Percentiles rank a stretch among this genome's conserved stretches.
Evolutionary conservation across 2,113 vertebrate genomes (phyloP).

Genomic region (Myiopsitta monachus): DNA sequence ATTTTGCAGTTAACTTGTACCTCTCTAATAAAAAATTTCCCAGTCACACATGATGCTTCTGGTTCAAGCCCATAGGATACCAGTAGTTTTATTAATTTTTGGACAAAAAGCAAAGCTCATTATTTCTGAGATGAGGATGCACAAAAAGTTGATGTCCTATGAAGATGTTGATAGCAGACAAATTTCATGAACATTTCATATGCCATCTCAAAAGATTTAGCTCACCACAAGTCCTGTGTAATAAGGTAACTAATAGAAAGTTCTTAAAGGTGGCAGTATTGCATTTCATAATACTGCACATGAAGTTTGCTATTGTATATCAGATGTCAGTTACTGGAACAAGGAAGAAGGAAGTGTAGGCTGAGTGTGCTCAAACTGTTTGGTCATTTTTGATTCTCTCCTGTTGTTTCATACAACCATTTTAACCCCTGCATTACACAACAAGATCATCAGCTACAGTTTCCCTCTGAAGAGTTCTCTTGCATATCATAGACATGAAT

Average conservation of each 20-base stretch:
- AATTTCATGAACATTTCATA: not conserved
- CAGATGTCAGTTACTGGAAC: not conserved
- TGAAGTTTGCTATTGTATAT: not conserved
- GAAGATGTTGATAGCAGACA: not conserved
- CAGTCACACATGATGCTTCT: not conserved
- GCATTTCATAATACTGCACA: not conserved
- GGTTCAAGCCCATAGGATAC: not conserved
- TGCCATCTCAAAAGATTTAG: not conserved
- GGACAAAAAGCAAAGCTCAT: not conserved
- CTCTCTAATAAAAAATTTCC: not conserved
- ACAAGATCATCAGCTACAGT: not conserved
- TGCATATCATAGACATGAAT: not conserved
- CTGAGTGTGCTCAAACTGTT: not conserved
- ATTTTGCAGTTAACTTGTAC: not conserved
- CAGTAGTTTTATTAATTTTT: not conserved
- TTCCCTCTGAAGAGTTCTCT: not conserved
- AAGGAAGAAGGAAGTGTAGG: not conserved
- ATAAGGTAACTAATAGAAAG: not conserved
- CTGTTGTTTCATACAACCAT: not conserved
- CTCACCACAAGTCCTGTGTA: not conserved
- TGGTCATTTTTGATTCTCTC: not conserved
- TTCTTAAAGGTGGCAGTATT: slow-evolving; percentile 22
- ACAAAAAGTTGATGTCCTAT: not conserved
- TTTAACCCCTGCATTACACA: not conserved
- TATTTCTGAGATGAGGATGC: not conserved